Evolutionary conservation across 2,113 vertebrate species (phyloP), one percentile per base, ranked within the genome.

Genomic region (Tricholaema leucomelas): DNA sequence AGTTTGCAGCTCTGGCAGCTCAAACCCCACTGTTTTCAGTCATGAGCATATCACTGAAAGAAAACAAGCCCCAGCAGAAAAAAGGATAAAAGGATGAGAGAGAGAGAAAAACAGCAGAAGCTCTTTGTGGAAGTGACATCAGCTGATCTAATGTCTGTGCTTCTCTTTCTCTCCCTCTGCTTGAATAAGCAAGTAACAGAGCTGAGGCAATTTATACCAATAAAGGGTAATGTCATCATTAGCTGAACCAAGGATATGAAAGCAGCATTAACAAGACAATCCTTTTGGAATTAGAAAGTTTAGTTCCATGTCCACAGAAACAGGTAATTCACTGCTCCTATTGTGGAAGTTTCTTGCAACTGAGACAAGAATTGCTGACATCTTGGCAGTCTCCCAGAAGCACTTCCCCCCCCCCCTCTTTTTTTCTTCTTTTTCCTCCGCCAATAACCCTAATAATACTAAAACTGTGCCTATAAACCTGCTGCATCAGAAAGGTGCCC

Each of bases 401-500:
- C 5, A 6, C 64, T 60, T n/a, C 24, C 5, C 27, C 28, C 56
- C 25, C 20, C 5, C 58, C 61, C 8, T 18, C 19, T 11, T 21
- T 36, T 15, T 4, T 9, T 28, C 13, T 4, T 24, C 5, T 9
- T 10, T 21, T 6, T 10, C 6, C 2, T 2, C 2, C 4, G 4
- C 15, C 36, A 33, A 3, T 18, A n/a, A n/a, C n/a, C n/a, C n/a
- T n/a, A n/a, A n/a, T n/a, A n/a, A n/a, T n/a, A n/a, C n/a, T 27
- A 69, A 73, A 92, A n/a, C 66, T 33, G 30, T 19, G 36, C 44
- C 42, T 46, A 23, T 25, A 70, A 81, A 76, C 21, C 33, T 83
- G 30, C 18, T 46, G 33, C 66, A 70, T 16, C 19, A 38, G 74
- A 70, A 59, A 72, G 14, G 8, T 48, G 38, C 20, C 46, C 46